These are phyloP conservation scores for Mustela nigripes DNA, from an alignment of 2,113 vertebrate genomes.

Conservation along the genomic window DNA sequence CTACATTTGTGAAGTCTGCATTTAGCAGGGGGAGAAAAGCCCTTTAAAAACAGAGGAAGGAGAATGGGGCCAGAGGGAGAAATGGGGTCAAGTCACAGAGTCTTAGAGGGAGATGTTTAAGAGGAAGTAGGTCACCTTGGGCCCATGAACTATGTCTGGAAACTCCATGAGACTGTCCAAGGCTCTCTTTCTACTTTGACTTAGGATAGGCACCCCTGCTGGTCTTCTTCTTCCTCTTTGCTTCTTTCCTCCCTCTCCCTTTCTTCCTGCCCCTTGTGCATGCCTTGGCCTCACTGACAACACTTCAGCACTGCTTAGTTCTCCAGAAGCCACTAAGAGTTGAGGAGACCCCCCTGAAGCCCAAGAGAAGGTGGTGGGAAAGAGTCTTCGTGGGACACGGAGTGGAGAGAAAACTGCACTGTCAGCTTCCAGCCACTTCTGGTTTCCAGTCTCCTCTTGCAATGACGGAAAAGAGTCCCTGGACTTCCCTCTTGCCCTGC, in stretches of 20 bases:
- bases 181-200: conserved; percentile 65
- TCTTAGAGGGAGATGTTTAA: background rate
- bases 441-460: background rate
- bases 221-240: background rate
- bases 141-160: accelerated
- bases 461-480: background rate
- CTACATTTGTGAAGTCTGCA: background rate
- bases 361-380: no score
- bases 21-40: background rate
- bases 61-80: background rate
- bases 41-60: background rate
- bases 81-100: background rate
- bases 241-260: background rate
- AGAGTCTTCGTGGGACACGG: background rate
- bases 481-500: background rate
- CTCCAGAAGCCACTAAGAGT: background rate
- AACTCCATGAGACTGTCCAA: background rate
- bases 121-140: background rate
- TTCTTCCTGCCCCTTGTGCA: background rate
- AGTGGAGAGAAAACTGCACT: background rate
- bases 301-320: no score
- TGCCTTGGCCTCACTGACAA: background rate
- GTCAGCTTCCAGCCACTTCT: background rate
- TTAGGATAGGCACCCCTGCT: background rate
- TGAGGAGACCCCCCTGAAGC: background rate